Evolutionary conservation across 23 tunicate species (phyloP), one percentile per base, ranked within the genome.

Genomic region (Ciona savignyi): DNA sequence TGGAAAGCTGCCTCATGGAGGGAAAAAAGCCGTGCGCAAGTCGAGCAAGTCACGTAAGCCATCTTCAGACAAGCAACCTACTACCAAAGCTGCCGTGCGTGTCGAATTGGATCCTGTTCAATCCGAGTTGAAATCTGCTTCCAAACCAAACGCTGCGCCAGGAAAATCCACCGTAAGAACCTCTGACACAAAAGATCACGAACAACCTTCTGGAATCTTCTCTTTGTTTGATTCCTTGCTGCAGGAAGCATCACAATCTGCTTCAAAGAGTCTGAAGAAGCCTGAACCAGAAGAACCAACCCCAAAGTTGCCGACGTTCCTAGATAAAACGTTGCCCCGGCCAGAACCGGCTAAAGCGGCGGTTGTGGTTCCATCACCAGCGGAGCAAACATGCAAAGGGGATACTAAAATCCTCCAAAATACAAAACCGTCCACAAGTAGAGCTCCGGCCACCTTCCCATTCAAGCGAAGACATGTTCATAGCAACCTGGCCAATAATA

Each of bases 231-330:
- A 83, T 69, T 78, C 89, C 4, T 42, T 89, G 73, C 72, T 89
- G 34, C 85, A 89, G 51, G 96, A 89, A 74, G 96, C 96, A 25
- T 78, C 96, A 6, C 73, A 82, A 60, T 74, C 80, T 51, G 87
- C 87, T 35, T 49, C 70, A 65, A 78, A 78, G 24, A 84, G 89
- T 48, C 64, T 84, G 34, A 84, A 84, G 65, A 82, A 27, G n/a
- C 70, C 32, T 33, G 76, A 62, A 0, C 67, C 23, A 1, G 69
- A 68, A 30, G 51, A 34, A 62, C 48, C 71, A 48, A 30, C 48
- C 27, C 1, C 2, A 70, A 23, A 30, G 30, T 63, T 22, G 22
- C n/a, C 28, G 9, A 42, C 56, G 9, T 71, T 0, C 75, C 15
- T 15, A 6, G 56, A 9, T 6, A 15, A 42, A 42, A 42, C 9